Base-by-base conservation (phyloP, 1,140 invertebrate genomes). In the Drosophila kurseongensis region DNA sequence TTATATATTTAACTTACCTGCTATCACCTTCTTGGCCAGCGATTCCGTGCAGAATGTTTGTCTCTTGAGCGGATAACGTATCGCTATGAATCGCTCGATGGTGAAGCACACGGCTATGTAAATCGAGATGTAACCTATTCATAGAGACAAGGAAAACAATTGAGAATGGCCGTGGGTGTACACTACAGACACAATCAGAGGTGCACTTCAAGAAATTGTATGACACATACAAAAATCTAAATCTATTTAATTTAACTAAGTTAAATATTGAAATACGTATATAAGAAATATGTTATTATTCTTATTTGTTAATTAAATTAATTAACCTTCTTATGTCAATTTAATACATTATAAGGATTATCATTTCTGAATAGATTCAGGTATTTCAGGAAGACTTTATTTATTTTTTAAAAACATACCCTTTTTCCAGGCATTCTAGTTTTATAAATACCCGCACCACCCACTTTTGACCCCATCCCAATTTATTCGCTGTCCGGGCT, bases 61-160 rank as follows among this genome's bases (percentile, higher is more conserved):
- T 23, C 96, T 95, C 71, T 95, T 94, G 82, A 97, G 95, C 18
- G 96, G 96, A 93, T 96, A 95, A 72, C 95, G 95, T 5, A 97
- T 95, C 29, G 95, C 96, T 54, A 97, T 95, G 93, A 96, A 97
- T 44, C 96, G 92, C 92, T 97, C 96, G 57, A 96, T 93, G 4
- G 96, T 97, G 90, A 97, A 97, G 32, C 95, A 95, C 4, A 96
- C 95, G 29, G 95, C 96, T 52, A 97, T 92, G 96, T 96, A 97
- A 38, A 96, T 95, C 18, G 95, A 96, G 36, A 95, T 95, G 91
- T 95, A 96, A 75, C 94, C 95, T 95, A 85, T 65, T 12, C 13
- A 40, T 16, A 13, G 23, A 29, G 18, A 65, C 41, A 36, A 23
- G 56, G 42, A 41, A 48, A 18, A 35, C 50, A 23, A 56, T 67